Evolutionary conservation across 1,140 invertebrate species (phyloP).

Genomic region (Heliconius eleuchia): DNA sequence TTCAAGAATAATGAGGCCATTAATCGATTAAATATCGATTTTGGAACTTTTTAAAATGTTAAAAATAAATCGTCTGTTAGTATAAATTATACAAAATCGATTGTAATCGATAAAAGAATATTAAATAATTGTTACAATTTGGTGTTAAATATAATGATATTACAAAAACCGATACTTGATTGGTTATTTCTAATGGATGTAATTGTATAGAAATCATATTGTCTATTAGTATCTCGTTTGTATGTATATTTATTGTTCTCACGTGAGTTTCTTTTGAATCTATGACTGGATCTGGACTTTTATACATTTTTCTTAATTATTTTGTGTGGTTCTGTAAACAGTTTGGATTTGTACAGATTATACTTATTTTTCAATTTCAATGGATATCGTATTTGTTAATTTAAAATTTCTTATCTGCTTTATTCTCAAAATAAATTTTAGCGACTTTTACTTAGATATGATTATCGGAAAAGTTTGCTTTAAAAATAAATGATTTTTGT

Average conservation of each 20-base stretch:
- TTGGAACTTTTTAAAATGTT: neutral
- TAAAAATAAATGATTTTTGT: neutral
- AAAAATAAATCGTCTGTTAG: neutral
- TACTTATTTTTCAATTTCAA: neutral
- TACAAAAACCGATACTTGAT: neutral
- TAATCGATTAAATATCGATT: constrained; percentile 8
- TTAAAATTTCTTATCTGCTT: neutral
- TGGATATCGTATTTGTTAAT: constrained; percentile 3
- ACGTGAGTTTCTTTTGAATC: neutral
- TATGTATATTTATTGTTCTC: constrained; percentile 6
- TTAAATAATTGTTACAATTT: constrained; percentile 1
- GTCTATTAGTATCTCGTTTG: neutral
- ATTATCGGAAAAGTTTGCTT: neutral
- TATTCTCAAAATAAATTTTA: neutral
- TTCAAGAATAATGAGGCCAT: neutral
- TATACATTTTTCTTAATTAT: neutral
- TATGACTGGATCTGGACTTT: neutral
- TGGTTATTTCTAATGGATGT: neutral
- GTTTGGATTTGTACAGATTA: neutral
- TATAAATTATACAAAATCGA: constrained; percentile 6
- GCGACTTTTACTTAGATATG: neutral
- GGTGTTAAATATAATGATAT: constrained; percentile 13
- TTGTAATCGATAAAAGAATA: neutral
- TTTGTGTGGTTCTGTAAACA: neutral
- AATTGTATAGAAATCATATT: neutral